phyloP scores from a whole-genome alignment of 2,113 vertebrate species.

The Otolemur garnettii region DNA sequence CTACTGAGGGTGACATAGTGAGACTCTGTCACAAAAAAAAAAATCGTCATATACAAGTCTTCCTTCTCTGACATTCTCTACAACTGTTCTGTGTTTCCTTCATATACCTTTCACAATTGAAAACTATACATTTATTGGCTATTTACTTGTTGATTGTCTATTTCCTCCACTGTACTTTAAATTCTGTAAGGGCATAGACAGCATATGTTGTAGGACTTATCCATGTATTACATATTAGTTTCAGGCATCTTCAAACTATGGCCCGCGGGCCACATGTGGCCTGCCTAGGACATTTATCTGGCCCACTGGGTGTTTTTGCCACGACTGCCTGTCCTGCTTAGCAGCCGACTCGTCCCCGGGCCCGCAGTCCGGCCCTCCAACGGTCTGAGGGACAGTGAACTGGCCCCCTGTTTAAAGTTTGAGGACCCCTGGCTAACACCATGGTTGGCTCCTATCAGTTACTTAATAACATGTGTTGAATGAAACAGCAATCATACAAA shows the following conservation, averaged over 20 bases:
- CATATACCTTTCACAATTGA: neutral
- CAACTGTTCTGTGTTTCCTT: neutral
- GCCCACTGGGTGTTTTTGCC: too few species aligned
- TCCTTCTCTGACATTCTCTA: neutral
- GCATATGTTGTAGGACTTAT: slow-evolving; percentile 21
- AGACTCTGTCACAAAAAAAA: neutral
- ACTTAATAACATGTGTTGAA: neutral
- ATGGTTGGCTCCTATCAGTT: neutral
- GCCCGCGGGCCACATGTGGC: too few species aligned
- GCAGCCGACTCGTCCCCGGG: too few species aligned
- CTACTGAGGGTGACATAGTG: too few species aligned
- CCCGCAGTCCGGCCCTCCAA: too few species aligned
- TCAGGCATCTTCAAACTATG: too few species aligned
- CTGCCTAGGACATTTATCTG: too few species aligned
- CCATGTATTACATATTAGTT: neutral
- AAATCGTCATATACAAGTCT: neutral
- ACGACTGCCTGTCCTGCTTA: too few species aligned
- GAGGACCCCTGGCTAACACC: neutral
- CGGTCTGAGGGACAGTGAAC: too few species aligned
- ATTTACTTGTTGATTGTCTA: neutral
- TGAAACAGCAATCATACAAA: neutral
- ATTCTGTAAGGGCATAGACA: neutral
- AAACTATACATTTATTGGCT: slow-evolving; percentile 6
- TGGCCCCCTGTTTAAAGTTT: too few species aligned
- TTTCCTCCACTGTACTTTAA: neutral